Evolutionary conservation across 2,113 vertebrate species (phyloP).

Genomic region (Limanda limanda): DNA sequence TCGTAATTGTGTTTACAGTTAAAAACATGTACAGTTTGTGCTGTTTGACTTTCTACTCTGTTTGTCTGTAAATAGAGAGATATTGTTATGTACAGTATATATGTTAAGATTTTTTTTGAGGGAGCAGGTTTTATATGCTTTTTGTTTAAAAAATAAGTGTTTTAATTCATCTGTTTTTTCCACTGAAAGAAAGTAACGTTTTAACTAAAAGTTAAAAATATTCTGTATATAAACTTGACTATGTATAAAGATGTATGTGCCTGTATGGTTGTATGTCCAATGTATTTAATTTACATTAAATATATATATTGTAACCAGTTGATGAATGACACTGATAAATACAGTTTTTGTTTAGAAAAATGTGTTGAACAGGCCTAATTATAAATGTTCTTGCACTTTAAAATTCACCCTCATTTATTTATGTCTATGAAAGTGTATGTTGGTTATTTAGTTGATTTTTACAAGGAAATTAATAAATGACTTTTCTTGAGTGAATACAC

Average conservation of each 20-base stretch:
- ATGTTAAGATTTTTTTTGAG: not conserved
- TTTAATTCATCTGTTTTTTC: not conserved
- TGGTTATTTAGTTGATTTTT: too few species aligned
- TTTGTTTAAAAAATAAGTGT: not conserved
- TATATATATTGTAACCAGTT: not conserved
- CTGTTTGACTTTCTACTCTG: not conserved
- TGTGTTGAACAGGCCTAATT: too few species aligned
- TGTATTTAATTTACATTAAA: not conserved
- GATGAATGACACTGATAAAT: not conserved
- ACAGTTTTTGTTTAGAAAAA: too few species aligned
- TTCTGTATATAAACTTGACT: not conserved
- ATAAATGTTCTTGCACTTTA: too few species aligned
- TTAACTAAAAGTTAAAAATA: slow-evolving; percentile 16
- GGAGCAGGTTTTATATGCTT: not conserved
- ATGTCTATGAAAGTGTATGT: too few species aligned
- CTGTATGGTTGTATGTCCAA: slow-evolving; percentile 5
- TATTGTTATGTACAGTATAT: not conserved
- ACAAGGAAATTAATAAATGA: too few species aligned
- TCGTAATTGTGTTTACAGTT: not conserved
- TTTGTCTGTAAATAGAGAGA: not conserved
- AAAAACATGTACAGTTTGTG: slow-evolving; percentile 1
- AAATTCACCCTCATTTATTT: too few species aligned
- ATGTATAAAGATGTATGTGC: slow-evolving; percentile 7
- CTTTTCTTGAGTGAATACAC: too few species aligned
- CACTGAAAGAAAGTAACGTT: slow-evolving; percentile 8